Percentiles rank a stretch among this genome's conserved stretches.
These are phyloP conservation scores for Drosophila pachea DNA, from an alignment of 1,140 invertebrate genomes.

Conservation along the genomic window DNA sequence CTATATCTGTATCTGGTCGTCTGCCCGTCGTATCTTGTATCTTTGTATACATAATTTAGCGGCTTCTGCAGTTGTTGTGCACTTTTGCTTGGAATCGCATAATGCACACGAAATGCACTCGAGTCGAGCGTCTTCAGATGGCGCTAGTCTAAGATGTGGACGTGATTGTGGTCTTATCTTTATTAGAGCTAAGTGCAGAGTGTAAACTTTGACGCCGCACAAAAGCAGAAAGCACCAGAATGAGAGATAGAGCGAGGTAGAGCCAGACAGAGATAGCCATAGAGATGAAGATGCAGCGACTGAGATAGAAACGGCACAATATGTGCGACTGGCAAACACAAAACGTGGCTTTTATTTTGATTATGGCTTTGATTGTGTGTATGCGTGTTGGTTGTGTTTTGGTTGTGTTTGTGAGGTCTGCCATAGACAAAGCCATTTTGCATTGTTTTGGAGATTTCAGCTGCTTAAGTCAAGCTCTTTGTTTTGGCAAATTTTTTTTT, in stretches of 20 bases:
- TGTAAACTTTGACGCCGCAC: constrained; percentile 56
- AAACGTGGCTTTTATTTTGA: constrained; percentile 61
- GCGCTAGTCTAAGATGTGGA: constrained; percentile 6
- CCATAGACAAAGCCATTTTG: constrained; percentile 25
- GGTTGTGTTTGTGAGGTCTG: constrained; percentile 8
- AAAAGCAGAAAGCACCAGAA: too few relatives aligned
- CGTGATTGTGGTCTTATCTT: constrained; percentile 39
- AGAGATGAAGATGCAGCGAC: neutral
- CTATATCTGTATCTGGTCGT: constrained; percentile 30
- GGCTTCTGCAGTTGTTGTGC: constrained; percentile 41
- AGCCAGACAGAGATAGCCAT: constrained; percentile 27
- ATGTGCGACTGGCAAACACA: constrained; percentile 17
- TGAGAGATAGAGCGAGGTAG: constrained; percentile 1
- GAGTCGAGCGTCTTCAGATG: constrained; percentile 52
- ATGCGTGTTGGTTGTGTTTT: constrained; percentile 23
- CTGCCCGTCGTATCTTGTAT: constrained; percentile 19
- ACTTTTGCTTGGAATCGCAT: constrained; percentile 56
- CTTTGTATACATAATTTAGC: constrained; percentile 48
- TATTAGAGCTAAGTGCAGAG: constrained; percentile 71
- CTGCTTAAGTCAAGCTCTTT: constrained; percentile 27
- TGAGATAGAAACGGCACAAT: constrained; percentile 11
- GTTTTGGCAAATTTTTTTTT: neutral
- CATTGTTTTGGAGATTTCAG: constrained; percentile 29
- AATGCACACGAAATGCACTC: constrained; percentile 66
- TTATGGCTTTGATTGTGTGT: constrained; percentile 54